Evolutionary conservation across 2,888 invertebrate species (phyloP).

Genomic region (Neria commutata): DNA sequence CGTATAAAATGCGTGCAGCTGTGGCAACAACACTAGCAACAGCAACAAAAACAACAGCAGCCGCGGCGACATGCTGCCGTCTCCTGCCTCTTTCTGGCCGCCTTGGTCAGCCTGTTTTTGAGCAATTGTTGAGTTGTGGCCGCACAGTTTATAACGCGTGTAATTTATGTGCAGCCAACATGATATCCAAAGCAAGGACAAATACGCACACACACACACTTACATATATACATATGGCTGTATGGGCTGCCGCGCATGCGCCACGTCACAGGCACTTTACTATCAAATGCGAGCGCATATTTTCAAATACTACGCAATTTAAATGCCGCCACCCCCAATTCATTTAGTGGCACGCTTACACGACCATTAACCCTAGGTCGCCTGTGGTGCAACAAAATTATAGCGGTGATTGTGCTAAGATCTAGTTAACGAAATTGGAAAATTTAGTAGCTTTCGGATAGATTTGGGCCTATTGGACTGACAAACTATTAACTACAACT

Average conservation of each 20-base stretch:
- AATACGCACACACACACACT: constrained; percentile 1
- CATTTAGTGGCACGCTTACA: too few relatives aligned
- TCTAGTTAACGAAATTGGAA: too few relatives aligned
- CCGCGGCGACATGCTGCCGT: not conserved
- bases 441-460: too few relatives aligned
- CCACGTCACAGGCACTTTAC: too few relatives aligned
- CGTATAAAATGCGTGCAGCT: constrained; percentile 47
- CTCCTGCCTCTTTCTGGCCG: not conserved
- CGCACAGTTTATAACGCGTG: constrained; percentile 47
- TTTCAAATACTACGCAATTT: not conserved
- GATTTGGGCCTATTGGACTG: too few relatives aligned
- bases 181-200: constrained; percentile 22
- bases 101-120: constrained; percentile 16
- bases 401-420: too few relatives aligned
- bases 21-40: not conserved
- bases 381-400: too few relatives aligned
- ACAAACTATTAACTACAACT: too few relatives aligned
- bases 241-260: not conserved
- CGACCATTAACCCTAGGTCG: too few relatives aligned
- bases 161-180: constrained; percentile 52
- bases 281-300: too few relatives aligned
- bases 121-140: constrained; percentile 42
- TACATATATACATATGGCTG: not conserved
- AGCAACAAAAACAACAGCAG: not conserved
- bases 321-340: too few relatives aligned